Base-by-base conservation (phyloP, 2,888 invertebrate genomes). In the Drosophila formosana region DNA sequence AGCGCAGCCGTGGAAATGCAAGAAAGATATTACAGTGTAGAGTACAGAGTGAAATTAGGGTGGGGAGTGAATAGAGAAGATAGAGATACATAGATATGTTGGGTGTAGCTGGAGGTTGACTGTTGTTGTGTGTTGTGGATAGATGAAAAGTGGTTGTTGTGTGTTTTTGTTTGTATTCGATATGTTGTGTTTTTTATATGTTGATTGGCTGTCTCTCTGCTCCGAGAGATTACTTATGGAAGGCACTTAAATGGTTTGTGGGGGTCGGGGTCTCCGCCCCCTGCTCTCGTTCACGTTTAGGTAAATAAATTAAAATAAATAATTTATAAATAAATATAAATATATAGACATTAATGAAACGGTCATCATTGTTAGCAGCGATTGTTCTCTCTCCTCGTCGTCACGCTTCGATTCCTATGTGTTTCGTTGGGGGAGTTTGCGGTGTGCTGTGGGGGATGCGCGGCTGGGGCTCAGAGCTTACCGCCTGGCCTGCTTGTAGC, bases 401-500 rank as follows among this genome's bases (percentile, higher is more conserved):
- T 78, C 75, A 69, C 47, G 60, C 74, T 63, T 76, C 70, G 63
- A 67, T 64, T 77, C 52, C 49, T 71, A 67, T 50, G 51, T 34
- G 43, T 51, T 49, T 62, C 32, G 61, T 58, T 45, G 39, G 45
- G 41, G 41, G 46, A 18, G 4, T 37, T n/a, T 30, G 37, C n/a
- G 11, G 37, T 4, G 11, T 37, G 11, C n/a, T n/a, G 11, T 11
- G n/a, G 37, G 37, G 34, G 18, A 18, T 32, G 32, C 4, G 37
- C 5, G 2, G 39, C 18, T 18, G 28, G 58, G 51, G 55, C 67
- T 5, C 25, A 57, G 47, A 43, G 82, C 76, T 91, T 92, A 92
- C 88, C 92, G 92, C 77, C 91, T 89, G 79, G 90, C 87, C 83
- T 90, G 91, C 75, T 92, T 92, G 89, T 94, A 94, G 71, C 92